These are phyloP conservation scores for Poecilia gillii DNA, from an alignment of 2,797 vertebrate species.

Conservation along the genomic window DNA sequence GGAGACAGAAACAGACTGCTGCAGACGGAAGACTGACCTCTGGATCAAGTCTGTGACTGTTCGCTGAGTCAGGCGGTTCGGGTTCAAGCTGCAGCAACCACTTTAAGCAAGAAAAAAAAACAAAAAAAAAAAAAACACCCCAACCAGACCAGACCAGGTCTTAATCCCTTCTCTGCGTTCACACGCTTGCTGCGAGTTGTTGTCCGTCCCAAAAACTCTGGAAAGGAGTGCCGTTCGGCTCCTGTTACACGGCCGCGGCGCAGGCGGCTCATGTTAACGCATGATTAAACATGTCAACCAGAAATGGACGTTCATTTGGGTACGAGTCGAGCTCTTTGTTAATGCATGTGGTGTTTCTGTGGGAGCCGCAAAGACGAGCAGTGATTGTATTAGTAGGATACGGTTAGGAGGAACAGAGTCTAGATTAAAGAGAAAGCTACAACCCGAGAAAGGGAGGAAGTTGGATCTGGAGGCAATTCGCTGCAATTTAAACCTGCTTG, in stretches of 20 bases:
- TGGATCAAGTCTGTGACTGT: conserved; percentile 38
- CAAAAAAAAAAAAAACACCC: conserved; percentile 3
- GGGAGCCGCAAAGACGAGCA: conserved; percentile 73
- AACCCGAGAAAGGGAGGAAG: conserved; percentile 44
- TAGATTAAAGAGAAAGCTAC: conserved; percentile 30
- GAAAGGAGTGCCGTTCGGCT: conserved; percentile 63
- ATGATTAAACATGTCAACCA: conserved; percentile 81
- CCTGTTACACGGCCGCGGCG: conserved; percentile 64
- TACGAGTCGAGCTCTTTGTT: conserved; percentile 45
- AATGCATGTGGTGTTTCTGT: conserved; percentile 57
- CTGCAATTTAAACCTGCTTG: conserved; percentile 91
- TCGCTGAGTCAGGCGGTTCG: conserved; percentile 51
- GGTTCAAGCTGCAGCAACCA: conserved; percentile 47
- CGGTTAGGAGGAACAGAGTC: conserved; percentile 31
- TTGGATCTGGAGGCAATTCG: conserved; percentile 67
- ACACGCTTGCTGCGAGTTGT: conserved; percentile 17
- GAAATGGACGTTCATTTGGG: conserved; percentile 47
- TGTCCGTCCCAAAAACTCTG: conserved; percentile 50
- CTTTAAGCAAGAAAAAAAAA: conserved; percentile 15
- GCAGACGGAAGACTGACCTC: conserved; percentile 39
- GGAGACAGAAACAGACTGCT: conserved; percentile 53
- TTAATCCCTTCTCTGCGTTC: conserved; percentile 30
- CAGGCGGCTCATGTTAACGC: conserved; percentile 74
- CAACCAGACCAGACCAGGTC: conserved; percentile 32
- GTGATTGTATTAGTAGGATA: conserved; percentile 51